These are phyloP conservation scores for Cichladusa arquata DNA, from an alignment of 2,113 vertebrate genomes.

Conservation along the genomic window DNA sequence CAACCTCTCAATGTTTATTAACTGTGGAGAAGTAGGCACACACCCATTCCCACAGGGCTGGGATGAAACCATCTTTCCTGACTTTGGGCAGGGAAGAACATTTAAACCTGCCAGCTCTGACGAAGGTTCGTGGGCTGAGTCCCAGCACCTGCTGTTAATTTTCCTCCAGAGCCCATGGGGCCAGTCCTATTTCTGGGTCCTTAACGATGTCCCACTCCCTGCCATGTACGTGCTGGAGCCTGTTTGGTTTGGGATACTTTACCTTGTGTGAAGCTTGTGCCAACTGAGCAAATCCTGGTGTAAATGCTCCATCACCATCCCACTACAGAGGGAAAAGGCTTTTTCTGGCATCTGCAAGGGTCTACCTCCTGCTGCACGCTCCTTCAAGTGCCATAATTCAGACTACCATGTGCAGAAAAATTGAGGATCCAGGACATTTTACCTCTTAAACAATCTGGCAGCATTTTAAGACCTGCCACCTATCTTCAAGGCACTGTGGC, in stretches of 20 bases:
- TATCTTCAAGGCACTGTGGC: background rate
- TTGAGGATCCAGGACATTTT: background rate
- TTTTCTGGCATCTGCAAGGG: background rate
- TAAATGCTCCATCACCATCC: background rate
- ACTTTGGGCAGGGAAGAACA: background rate
- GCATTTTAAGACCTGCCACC: background rate
- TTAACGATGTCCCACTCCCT: background rate
- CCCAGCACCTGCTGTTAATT: slow-evolving; percentile 12
- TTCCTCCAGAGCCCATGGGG: background rate
- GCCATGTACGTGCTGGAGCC: background rate
- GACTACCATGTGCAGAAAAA: background rate
- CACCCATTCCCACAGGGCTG: background rate
- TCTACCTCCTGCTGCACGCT: fast-evolving
- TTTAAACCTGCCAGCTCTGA: background rate
- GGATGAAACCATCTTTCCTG: background rate
- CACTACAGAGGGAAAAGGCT: background rate
- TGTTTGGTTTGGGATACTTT: background rate
- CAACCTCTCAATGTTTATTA: background rate
- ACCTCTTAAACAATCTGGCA: background rate
- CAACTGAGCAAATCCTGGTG: background rate
- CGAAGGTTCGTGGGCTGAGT: background rate
- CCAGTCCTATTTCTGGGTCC: background rate
- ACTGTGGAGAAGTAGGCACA: background rate
- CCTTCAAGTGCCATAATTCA: background rate
- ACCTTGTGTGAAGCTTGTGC: background rate